phyloP scores from a whole-genome alignment of 2,797 vertebrate species.

The Oreochromis grahami region DNA sequence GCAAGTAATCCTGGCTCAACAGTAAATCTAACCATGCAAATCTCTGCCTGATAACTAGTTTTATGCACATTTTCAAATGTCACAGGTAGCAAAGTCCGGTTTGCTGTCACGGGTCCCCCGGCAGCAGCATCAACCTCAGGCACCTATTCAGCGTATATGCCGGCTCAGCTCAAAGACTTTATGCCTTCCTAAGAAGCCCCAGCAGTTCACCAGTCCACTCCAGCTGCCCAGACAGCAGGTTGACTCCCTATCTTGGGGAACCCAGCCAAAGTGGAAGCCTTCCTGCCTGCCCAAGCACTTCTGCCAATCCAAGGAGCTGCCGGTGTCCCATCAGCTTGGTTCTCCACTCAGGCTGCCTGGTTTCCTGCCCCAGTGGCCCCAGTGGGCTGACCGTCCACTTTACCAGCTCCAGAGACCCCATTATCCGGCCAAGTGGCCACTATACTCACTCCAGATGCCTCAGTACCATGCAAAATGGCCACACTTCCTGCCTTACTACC shows the following conservation, averaged over 20 bases:
- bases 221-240: no score
- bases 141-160: background rate
- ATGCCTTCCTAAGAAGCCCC: background rate
- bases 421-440: background rate
- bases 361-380: background rate
- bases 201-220: background rate
- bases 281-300: accelerated
- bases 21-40: accelerated
- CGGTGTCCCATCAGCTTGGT: background rate
- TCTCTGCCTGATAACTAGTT: background rate
- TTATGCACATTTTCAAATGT: background rate
- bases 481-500: background rate
- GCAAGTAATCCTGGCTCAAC: background rate
- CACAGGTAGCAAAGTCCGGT: background rate
- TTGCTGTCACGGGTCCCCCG: background rate
- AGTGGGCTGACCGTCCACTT: background rate
- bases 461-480: background rate
- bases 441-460: background rate
- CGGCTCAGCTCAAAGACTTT: background rate
- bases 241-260: background rate
- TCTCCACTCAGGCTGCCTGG: background rate
- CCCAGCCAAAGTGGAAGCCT: background rate
- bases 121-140: background rate
- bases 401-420: background rate
- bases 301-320: background rate